Conservation (phyloP, 2,797 vertebrate genomes). For the Catamblyrhynchus diadema region DNA sequence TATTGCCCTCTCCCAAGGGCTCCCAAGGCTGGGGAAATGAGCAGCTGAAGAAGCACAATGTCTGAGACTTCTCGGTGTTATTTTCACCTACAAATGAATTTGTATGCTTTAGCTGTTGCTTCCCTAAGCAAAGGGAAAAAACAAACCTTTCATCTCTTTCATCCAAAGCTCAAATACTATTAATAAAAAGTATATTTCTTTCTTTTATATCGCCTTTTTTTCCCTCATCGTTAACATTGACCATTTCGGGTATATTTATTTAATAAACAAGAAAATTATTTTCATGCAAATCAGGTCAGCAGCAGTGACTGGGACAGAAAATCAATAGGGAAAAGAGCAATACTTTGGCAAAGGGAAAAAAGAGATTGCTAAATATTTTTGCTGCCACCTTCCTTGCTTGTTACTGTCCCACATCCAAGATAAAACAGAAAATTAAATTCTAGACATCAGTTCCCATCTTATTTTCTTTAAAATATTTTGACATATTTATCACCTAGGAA, state of each 20-base stretch:
- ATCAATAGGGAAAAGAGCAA: neutral
- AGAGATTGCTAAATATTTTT: slow-evolving; percentile 3
- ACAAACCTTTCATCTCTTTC: neutral
- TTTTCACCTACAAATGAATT: neutral
- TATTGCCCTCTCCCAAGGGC: neutral
- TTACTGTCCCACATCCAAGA: neutral
- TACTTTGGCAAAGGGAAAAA: neutral
- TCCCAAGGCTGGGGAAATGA: neutral
- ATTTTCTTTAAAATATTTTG: neutral
- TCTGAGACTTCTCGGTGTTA: neutral
- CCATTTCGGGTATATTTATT: neutral
- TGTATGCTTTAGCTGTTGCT: neutral
- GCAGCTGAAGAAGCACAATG: neutral
- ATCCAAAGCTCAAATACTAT: neutral
- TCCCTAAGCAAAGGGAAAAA: neutral
- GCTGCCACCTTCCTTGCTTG: neutral
- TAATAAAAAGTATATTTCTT: neutral
- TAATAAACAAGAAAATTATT: neutral
- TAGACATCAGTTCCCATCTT: neutral
- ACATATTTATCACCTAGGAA: neutral
- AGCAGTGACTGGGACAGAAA: neutral
- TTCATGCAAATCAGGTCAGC: neutral
- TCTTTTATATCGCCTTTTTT: fast-evolving
- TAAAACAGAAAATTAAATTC: neutral
- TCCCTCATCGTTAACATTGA: neutral